phyloP scores from a whole-genome alignment of 1,140 invertebrate genomes.

The Melipona quadrifasciata region DNA sequence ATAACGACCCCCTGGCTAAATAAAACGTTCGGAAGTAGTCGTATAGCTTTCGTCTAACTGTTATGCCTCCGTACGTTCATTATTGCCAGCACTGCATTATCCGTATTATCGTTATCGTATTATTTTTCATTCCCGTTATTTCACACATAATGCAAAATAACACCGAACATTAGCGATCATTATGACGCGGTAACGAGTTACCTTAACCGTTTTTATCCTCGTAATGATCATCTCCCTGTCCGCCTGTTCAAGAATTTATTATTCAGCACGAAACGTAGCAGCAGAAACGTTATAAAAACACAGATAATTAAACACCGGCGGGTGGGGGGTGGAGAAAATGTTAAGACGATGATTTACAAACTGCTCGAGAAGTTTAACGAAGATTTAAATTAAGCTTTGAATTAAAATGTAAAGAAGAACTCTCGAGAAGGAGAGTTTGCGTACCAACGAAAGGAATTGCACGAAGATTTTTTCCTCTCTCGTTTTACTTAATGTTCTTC shows the following conservation, averaged over 20 bases:
- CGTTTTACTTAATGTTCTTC: neutral
- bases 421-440: neutral
- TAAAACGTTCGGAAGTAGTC: slow-evolving; percentile 7
- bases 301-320: too few relatives aligned
- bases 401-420: neutral
- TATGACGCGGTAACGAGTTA: neutral
- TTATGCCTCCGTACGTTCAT: neutral
- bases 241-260: neutral
- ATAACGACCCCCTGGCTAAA: neutral
- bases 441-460: neutral
- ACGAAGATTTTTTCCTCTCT: neutral
- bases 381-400: neutral
- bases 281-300: neutral
- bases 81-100: neutral
- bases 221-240: neutral
- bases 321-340: too few relatives aligned
- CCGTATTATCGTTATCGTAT: slow-evolving; percentile 14
- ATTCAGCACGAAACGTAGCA: too few relatives aligned
- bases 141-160: slow-evolving; percentile 1
- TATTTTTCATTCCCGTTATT: slow-evolving; percentile 4
- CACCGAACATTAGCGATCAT: neutral
- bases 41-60: neutral
- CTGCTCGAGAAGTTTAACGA: neutral
- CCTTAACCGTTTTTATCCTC: neutral
- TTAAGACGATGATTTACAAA: neutral